These are phyloP conservation scores for Brotogeris chrysoptera DNA, from an alignment of 2,797 vertebrate species.

Conservation along the genomic window DNA sequence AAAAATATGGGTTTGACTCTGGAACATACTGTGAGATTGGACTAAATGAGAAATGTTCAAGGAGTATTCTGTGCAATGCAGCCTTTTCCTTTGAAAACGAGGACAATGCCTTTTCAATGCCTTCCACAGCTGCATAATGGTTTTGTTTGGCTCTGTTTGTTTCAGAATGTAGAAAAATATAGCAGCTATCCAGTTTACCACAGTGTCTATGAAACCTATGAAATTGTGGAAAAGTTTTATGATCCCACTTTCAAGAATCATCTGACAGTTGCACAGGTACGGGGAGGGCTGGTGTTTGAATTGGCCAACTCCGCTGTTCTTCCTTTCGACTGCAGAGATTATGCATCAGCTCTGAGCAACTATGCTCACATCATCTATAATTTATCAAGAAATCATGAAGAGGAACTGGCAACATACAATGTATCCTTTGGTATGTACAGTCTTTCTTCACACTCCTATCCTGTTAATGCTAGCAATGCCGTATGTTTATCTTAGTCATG, in stretches of 20 bases:
- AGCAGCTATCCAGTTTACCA: constrained; percentile 94
- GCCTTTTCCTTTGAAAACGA: neutral
- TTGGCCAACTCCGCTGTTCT: constrained; percentile 85
- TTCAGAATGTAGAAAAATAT: constrained; percentile 84
- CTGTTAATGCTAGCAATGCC: neutral
- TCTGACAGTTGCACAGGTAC: constrained; percentile 85
- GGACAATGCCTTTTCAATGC: neutral
- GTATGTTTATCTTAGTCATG: neutral
- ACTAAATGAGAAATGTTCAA: neutral
- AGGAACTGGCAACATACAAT: constrained; percentile 72
- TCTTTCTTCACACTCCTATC: neutral
- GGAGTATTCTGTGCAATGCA: neutral
- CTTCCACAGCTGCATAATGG: neutral
- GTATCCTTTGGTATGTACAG: constrained; percentile 87
- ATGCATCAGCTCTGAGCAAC: constrained; percentile 80
- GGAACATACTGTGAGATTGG: neutral
- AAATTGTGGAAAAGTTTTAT: constrained; percentile 91
- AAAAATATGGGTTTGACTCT: neutral
- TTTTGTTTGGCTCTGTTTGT: neutral
- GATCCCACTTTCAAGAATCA: constrained; percentile 90
- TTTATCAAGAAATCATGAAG: constrained; percentile 77
- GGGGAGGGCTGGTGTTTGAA: constrained; percentile 86
- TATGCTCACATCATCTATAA: constrained; percentile 81
- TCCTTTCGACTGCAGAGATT: constrained; percentile 87
- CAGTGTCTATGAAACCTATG: constrained; percentile 93